Evolutionary conservation across 2,888 invertebrate genomes (phyloP).

Genomic region (Phragmatobia fuliginosa): DNA sequence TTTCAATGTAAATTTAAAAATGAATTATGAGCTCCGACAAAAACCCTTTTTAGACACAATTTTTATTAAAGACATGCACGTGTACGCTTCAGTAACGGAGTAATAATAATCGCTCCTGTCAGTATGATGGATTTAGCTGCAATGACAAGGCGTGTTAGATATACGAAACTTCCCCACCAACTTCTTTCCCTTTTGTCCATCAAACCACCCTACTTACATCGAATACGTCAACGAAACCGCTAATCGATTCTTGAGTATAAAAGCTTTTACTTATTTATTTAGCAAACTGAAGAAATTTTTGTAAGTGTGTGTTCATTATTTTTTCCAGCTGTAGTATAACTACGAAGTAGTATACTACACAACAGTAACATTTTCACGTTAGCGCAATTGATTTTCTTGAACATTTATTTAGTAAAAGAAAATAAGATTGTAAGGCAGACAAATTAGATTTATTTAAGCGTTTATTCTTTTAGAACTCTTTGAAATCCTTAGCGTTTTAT

Average conservation of each 20-base stretch:
- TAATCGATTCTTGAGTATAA: conserved; percentile 48
- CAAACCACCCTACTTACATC: conserved; percentile 53
- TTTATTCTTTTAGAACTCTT: conserved; percentile 1
- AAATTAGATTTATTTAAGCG: conserved; percentile 56
- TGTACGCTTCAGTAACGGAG: conserved; percentile 62
- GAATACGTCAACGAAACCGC: conserved; percentile 40
- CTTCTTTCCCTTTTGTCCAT: conserved; percentile 49
- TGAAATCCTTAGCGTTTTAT: conserved; percentile 3
- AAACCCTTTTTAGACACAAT: conserved; percentile 60
- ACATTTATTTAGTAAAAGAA: conserved; percentile 51
- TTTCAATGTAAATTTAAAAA: conserved; percentile 41
- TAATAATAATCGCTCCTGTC: conserved; percentile 79
- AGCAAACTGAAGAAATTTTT: not conserved
- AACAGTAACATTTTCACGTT: conserved; percentile 37
- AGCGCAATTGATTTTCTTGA: conserved; percentile 52
- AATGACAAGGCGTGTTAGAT: conserved; percentile 72
- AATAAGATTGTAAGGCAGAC: conserved; percentile 56
- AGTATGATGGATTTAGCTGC: conserved; percentile 75
- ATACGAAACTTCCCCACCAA: conserved; percentile 54
- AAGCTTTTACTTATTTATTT: not conserved
- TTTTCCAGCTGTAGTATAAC: not conserved
- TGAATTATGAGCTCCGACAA: conserved; percentile 54
- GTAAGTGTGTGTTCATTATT: not conserved
- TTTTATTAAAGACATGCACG: conserved; percentile 65
- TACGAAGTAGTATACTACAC: not conserved